A percentile compares a stretch with the other conserved stretches of the same genome.
Conservation (phyloP, 2,113 vertebrate genomes). For the Pelvicachromis taeniatus region DNA sequence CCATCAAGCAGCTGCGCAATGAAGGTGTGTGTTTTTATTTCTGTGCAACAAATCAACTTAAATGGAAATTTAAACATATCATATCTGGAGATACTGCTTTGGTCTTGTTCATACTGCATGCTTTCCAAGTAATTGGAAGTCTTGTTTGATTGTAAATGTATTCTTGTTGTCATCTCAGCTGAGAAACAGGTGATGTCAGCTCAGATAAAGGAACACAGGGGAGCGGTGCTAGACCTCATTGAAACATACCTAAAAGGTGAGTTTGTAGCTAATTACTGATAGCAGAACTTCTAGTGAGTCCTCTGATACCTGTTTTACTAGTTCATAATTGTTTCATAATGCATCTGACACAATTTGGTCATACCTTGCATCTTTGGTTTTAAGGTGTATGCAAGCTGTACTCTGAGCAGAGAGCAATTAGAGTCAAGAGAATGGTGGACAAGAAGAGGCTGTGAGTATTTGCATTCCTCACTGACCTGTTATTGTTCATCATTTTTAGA, state of each 20-base stretch:
- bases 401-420: conserved; percentile 93
- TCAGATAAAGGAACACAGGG: conserved; percentile 89
- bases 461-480: not conserved
- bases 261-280: not conserved
- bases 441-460: conserved; percentile 93
- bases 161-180: conserved; percentile 61
- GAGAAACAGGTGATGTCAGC: conserved; percentile 78
- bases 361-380: not conserved
- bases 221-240: conserved; percentile 85
- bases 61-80: not conserved
- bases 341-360: not conserved
- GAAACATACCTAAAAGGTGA: conserved; percentile 90
- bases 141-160: not conserved
- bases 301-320: not conserved
- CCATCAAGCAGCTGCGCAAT: conserved; percentile 85
- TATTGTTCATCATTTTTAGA: not conserved
- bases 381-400: conserved; percentile 95
- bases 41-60: not conserved
- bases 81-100: not conserved
- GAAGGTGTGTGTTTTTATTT: conserved; percentile 72
- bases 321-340: not conserved
- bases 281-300: not conserved
- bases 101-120: not conserved
- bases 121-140: not conserved
- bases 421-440: conserved; percentile 91